phyloP scores from a whole-genome alignment of 2,888 invertebrate species.

The Scrobipalpa costella region DNA sequence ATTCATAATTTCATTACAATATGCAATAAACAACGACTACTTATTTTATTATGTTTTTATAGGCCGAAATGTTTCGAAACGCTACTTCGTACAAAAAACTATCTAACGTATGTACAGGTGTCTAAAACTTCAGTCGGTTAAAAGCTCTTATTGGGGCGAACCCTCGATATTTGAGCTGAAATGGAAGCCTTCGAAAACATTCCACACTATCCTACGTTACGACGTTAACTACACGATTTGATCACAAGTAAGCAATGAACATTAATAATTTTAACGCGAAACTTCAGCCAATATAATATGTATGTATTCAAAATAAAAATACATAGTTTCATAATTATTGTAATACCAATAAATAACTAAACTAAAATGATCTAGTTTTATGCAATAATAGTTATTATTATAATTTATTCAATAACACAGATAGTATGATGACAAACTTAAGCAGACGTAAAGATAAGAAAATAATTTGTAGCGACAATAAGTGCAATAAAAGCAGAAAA shows the following conservation, averaged over 20 bases:
- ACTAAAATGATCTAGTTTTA: conserved; percentile 45
- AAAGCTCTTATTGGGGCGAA: conserved; percentile 38
- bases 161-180: conserved; percentile 52
- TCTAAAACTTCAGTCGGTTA: conserved; percentile 30
- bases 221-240: conserved; percentile 1
- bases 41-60: conserved; percentile 61
- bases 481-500: conserved; percentile 31
- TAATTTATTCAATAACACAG: conserved; percentile 41
- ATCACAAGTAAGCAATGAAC: conserved; percentile 7
- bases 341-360: conserved; percentile 50
- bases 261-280: neutral
- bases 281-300: conserved; percentile 6
- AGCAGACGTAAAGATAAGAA: conserved; percentile 28
- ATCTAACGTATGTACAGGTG: conserved; percentile 43
- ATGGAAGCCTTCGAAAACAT: conserved; percentile 56
- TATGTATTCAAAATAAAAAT: conserved; percentile 14
- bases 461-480: conserved; percentile 22
- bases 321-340: conserved; percentile 30
- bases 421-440: conserved; percentile 38
- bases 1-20: conserved; percentile 57
- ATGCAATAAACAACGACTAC: conserved; percentile 56
- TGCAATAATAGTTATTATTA: conserved; percentile 32
- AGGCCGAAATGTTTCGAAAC: conserved; percentile 41
- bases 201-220: conserved; percentile 21
- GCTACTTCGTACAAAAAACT: conserved; percentile 58